These are phyloP conservation scores for Galeruca laticollis DNA, from an alignment of 2,888 invertebrate genomes.

Conservation along the genomic window DNA sequence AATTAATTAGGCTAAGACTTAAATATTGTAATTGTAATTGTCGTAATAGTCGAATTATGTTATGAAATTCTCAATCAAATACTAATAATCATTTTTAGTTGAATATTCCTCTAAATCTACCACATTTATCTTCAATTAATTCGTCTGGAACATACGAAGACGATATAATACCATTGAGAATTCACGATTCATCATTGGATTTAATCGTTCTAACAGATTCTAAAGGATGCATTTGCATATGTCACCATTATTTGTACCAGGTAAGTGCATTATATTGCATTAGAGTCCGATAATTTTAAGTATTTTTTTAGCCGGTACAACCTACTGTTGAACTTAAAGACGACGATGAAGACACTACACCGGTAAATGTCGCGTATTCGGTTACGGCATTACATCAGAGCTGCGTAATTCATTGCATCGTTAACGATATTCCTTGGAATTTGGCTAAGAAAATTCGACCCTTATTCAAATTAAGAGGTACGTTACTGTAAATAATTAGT, in stretches of 20 bases:
- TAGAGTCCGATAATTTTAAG: background rate
- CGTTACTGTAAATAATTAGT: background rate
- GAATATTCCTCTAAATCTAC: conserved; percentile 86
- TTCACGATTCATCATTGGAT: conserved; percentile 86
- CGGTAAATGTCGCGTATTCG: conserved; percentile 88
- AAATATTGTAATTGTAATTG: too few relatives aligned
- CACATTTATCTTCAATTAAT: conserved; percentile 71
- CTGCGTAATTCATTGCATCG: conserved; percentile 84
- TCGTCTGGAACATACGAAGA: conserved; percentile 82
- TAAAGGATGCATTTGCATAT: conserved; percentile 80
- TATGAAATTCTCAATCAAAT: too few relatives aligned
- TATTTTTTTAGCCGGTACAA: conserved; percentile 69
- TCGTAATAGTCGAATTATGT: too few relatives aligned
- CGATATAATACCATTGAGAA: conserved; percentile 82
- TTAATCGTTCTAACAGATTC: conserved; percentile 82
- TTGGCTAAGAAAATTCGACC: conserved; percentile 82
- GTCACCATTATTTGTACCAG: conserved; percentile 87
- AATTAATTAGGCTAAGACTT: background rate
- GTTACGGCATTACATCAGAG: conserved; percentile 87
- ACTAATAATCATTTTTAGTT: conserved; percentile 75
- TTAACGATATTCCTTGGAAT: conserved; percentile 84
- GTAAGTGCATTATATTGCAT: conserved; percentile 45
- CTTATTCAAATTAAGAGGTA: conserved; percentile 79
- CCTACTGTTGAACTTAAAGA: conserved; percentile 68
- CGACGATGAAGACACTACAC: conserved; percentile 70